Percentiles rank a stretch among this genome's conserved stretches.
phyloP scores from a whole-genome alignment of 35 echinoderm and acorn worm genomes.

The Ophioderma brevispina region DNA sequence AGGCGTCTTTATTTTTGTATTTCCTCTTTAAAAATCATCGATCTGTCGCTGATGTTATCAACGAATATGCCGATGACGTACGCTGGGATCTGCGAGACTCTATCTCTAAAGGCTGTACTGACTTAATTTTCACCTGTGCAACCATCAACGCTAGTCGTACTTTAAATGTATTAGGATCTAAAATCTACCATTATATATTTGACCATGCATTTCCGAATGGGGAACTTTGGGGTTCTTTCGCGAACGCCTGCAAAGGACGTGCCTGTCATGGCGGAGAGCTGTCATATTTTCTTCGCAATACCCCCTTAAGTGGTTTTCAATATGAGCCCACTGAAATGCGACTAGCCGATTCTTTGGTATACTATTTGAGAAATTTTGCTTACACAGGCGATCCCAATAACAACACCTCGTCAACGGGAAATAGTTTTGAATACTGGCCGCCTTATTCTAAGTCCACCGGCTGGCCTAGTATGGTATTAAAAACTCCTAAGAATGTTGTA shows the following conservation, averaged over 20 bases:
- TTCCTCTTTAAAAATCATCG: not conserved
- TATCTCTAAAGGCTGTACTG: not conserved
- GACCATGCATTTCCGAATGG: conserved; percentile 56
- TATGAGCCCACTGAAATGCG: not conserved
- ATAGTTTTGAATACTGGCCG: no score
- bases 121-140: not conserved
- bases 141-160: not conserved
- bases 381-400: conserved; percentile 54
- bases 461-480: no score
- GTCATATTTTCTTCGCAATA: conserved; percentile 33
- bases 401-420: no score
- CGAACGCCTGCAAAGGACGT: not conserved
- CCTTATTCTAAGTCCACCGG: no score
- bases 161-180: not conserved
- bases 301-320: conserved; percentile 6
- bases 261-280: conserved; percentile 55
- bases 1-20: not conserved
- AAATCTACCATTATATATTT: conserved; percentile 55
- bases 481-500: no score
- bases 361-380: conserved; percentile 50
- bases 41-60: not conserved
- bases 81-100: not conserved
- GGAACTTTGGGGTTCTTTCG: conserved; percentile 19
- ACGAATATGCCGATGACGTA: not conserved
- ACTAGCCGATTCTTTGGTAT: not conserved